These are phyloP conservation scores for Ormyrus pomaceus DNA, from an alignment of 2,888 invertebrate species.

Conservation along the genomic window DNA sequence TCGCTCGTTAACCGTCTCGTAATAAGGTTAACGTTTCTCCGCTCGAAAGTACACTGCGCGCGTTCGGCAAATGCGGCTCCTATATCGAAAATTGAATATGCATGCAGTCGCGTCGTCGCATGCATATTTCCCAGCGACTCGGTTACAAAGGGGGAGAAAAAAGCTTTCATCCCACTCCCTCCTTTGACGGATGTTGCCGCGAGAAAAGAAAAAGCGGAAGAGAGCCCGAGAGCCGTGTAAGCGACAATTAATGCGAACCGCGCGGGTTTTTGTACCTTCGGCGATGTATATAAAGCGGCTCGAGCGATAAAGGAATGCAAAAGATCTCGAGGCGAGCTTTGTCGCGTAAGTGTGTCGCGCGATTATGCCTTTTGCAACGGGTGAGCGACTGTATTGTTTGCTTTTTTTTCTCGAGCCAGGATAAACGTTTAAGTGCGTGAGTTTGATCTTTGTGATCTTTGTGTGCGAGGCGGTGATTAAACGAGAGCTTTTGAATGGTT, in stretches of 20 bases:
- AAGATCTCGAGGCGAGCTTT: conserved; percentile 5
- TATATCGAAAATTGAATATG: conserved; percentile 33
- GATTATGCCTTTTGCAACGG: no score
- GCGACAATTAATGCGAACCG: conserved; percentile 18
- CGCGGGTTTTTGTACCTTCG: no score
- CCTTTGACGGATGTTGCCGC: not conserved
- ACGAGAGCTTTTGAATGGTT: no score
- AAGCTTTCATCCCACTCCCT: not conserved
- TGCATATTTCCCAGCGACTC: conserved; percentile 20
- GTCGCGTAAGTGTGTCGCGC: conserved; percentile 16
- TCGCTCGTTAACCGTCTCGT: conserved; percentile 15
- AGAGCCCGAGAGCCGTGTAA: not conserved
- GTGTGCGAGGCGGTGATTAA: no score
- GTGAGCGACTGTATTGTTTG: no score
- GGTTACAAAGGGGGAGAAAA: no score
- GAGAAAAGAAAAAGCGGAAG: no score
- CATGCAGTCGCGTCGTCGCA: conserved; percentile 17
- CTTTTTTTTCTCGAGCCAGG: no score
- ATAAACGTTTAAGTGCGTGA: no score
- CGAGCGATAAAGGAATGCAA: not conserved
- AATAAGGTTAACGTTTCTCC: conserved; percentile 41
- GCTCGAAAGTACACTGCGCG: conserved; percentile 8
- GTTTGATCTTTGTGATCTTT: no score
- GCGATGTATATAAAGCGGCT: not conserved
- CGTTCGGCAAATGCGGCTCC: conserved; percentile 7